Conservation (phyloP, 2,888 invertebrate species). For the Drymonia ruficornis region DNA sequence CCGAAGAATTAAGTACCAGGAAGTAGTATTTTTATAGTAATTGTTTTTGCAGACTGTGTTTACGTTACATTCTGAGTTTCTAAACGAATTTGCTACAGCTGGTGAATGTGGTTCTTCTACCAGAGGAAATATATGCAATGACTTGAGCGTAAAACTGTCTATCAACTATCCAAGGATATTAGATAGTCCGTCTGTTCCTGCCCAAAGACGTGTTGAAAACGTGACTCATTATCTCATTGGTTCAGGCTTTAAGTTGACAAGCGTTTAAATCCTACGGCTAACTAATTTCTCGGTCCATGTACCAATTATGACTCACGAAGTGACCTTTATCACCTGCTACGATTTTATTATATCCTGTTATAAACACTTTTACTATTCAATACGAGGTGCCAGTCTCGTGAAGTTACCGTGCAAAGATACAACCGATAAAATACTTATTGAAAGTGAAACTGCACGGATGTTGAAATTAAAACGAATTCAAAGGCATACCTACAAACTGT, state of each 20-base stretch:
- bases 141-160: background rate
- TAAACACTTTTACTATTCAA: slow-evolving; percentile 1
- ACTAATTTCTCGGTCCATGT: slow-evolving; percentile 4
- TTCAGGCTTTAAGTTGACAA: background rate
- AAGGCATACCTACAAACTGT: background rate
- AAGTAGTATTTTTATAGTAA: background rate
- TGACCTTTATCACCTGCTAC: slow-evolving; percentile 1
- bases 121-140: background rate
- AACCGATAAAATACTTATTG: slow-evolving; percentile 5
- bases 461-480: background rate
- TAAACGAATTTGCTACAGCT: background rate
- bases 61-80: background rate
- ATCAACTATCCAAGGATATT: no score
- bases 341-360: slow-evolving; percentile 4
- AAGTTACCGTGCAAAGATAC: background rate
- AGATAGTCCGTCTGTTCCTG: no score
- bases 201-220: background rate
- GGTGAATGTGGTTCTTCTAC: background rate
- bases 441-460: slow-evolving; percentile 6
- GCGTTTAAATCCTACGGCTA: background rate
- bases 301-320: slow-evolving; percentile 4
- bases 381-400: background rate
- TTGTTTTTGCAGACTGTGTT: background rate
- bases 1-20: slow-evolving; percentile 29
- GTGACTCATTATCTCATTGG: background rate